Evolutionary conservation across 1,140 invertebrate species (phyloP), one percentile per base, ranked within the genome.

Genomic region (Plectrocnemia conspersa): DNA sequence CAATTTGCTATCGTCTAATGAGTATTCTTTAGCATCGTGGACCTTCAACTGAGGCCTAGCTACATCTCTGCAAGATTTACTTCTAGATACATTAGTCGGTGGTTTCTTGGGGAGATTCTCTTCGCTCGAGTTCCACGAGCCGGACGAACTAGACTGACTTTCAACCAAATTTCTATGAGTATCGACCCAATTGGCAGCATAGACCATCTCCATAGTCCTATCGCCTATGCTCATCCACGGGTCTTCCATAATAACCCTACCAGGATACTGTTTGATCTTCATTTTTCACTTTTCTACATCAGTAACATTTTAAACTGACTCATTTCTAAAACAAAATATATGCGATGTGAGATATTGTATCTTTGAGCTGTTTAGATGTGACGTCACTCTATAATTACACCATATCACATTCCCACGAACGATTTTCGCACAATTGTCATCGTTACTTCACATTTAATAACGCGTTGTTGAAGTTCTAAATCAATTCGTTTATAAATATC

Each of bases 191-290:
- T 88, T 90, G 32, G 86, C 86, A 62, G 88, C 87, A 68, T 90
- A 90, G 23, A 86, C 77, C n/a, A 84, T 73, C 57, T 85, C 84
- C 80, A 88, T 85, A 64, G 70, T 80, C 66, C 70, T 78, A 61
- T 79, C 75, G 50, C 71, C 76, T 64, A 79, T 78, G 64, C 76
- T 76, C 65, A 78, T 70, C 78, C 78, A 81, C 19, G 82, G 81
- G 67, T 84, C 83, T 52, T 88, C 82, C 68, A 86, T 70, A 64
- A 88, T 84, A 33, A 82, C 86, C 70, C 85, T 83, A 50, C 86
- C 88, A 11, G 88, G 88, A 71, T 89, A 87, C 64, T 84, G 83
- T 70, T 87, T 82, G 41, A 89, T 86, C 77, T 86, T 87, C 86
- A 89, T 90, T 66, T 65, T 77, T 67, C 45, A 41, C 21, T 2